These are phyloP conservation scores for Meteorus cinctellus DNA, from an alignment of 2,888 invertebrate species.

Conservation along the genomic window DNA sequence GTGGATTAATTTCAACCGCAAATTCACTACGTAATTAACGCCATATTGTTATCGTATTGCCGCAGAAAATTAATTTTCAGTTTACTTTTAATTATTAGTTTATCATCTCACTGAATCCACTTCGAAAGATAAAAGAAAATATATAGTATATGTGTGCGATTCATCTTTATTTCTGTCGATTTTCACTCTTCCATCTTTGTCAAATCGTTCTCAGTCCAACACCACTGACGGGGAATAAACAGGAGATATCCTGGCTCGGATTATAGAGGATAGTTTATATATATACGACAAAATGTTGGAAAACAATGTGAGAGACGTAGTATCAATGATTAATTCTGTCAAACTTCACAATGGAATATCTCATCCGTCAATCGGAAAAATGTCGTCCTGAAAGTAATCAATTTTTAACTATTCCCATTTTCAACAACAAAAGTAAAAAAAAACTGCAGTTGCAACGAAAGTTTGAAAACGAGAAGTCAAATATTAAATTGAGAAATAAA, in stretches of 20 bases:
- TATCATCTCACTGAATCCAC: background rate
- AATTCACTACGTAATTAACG: slow-evolving; percentile 58
- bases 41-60: slow-evolving; percentile 58
- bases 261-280: background rate
- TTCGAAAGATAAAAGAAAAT: background rate
- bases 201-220: slow-evolving; percentile 59
- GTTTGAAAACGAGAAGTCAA: background rate
- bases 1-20: slow-evolving; percentile 52
- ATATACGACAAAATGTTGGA: slow-evolving; percentile 22
- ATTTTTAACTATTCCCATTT: slow-evolving; percentile 20
- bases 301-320: background rate
- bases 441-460: background rate
- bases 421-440: background rate
- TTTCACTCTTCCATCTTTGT: slow-evolving; percentile 39
- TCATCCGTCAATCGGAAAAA: slow-evolving; percentile 8
- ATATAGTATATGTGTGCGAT: background rate
- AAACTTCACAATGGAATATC: slow-evolving; percentile 14
- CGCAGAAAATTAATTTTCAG: slow-evolving; percentile 5
- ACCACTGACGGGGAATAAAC: slow-evolving; percentile 46
- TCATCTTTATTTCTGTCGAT: background rate
- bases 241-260: background rate
- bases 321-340: slow-evolving; percentile 32
- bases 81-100: slow-evolving; percentile 21
- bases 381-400: slow-evolving; percentile 27
- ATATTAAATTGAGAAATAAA: background rate